Base-by-base conservation (phyloP, 2,888 invertebrate genomes). In the Tricholauxania praeusta region DNA sequence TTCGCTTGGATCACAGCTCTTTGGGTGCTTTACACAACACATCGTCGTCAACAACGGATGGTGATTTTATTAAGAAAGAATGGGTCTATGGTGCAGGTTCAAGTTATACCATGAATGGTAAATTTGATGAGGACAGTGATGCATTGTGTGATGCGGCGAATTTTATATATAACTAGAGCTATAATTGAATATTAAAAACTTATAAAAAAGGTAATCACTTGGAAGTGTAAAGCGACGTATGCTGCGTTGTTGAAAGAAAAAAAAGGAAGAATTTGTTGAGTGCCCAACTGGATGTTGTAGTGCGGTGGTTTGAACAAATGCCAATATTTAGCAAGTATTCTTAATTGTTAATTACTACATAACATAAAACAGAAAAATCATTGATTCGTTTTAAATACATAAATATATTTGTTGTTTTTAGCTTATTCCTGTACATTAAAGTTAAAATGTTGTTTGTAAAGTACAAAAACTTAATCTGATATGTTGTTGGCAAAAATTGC, bases 61-160 rank as follows among this genome's bases (percentile, higher is more conserved):
- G 84, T 12, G 87, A 87, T 74, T 87, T 86, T 74, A 87, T 87
- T 28, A 86, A 86, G 28, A 87, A 87, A 79, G 87, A 87, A 78
- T 87, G 87, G 87, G 86, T 83, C 48, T 86, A 86, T 69, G 86
- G 86, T 72, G 77, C 83, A 62, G 84, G 83, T 68, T 82, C 84
- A 51, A 85, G 82, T 72, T 87, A 87, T 75, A 82, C 84, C 75
- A 86, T 86, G 81, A 86, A 85, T 65, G 85, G 85, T 22, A 87
- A 86, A 74, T 87, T 87, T 68, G 86, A 87, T 72, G 86, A 86
- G 74, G 86, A 86, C 72, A 86, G 84, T 77, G 86, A 87, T 78
- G 87, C 85, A 3, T 77, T 86, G 32, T 86, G 85, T 79, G 87
- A 86, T 83, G 85, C 86, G 48, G 84, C 85, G 73, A 87, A 86